A percentile compares a stretch with the other conserved stretches of the same genome.
Evolutionary conservation across 2,888 invertebrate genomes (phyloP).

Genomic region (Epicampocera succincta): DNA sequence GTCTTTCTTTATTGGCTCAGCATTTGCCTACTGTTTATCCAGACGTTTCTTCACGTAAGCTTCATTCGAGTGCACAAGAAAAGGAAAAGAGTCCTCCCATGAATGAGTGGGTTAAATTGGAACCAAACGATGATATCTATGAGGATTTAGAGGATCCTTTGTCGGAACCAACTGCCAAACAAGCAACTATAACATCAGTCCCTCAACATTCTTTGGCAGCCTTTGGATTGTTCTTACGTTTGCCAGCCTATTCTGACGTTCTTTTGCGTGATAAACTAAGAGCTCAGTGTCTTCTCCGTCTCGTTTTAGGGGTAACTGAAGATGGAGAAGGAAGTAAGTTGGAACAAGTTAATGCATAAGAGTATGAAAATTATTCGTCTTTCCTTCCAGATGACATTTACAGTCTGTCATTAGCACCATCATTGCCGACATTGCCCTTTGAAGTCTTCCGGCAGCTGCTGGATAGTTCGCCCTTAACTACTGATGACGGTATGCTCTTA

Average conservation of each 20-base stretch:
- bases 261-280: constrained; percentile 91
- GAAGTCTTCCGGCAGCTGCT: constrained; percentile 86
- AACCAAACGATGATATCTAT: constrained; percentile 84
- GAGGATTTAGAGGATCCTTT: constrained; percentile 84
- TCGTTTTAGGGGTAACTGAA: constrained; percentile 94
- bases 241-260: constrained; percentile 95
- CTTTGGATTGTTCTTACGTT: constrained; percentile 92
- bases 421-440: constrained; percentile 84
- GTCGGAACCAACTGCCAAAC: constrained; percentile 83
- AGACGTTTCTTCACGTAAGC: constrained; percentile 85
- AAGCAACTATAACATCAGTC: constrained; percentile 84
- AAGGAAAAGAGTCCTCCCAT: constrained; percentile 81
- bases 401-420: constrained; percentile 86
- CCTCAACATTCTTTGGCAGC: constrained; percentile 96
- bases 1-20: constrained; percentile 93
- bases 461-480: constrained; percentile 88
- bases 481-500: constrained; percentile 89
- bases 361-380: too few relatives aligned
- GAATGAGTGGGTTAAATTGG: constrained; percentile 82
- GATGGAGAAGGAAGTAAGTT: constrained; percentile 93
- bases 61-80: constrained; percentile 82
- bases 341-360: not conserved
- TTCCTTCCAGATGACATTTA: constrained; percentile 85
- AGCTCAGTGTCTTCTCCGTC: constrained; percentile 92
- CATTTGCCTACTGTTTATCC: constrained; percentile 94